phyloP scores from a whole-genome alignment of 2,888 invertebrate genomes.

The Conistra vaccinii region DNA sequence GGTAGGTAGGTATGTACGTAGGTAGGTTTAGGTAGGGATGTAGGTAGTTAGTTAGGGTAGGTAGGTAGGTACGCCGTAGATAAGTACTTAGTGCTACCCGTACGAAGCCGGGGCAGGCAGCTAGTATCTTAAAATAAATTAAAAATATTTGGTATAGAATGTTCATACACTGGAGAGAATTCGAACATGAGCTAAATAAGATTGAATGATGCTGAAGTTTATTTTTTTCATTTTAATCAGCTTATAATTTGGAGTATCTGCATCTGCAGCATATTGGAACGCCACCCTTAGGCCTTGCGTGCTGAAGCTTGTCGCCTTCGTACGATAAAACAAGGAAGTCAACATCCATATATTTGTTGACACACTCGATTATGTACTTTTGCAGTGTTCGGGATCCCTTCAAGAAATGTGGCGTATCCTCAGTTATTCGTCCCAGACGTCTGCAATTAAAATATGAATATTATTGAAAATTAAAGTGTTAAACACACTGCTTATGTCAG shows the following conservation, averaged over 20 bases:
- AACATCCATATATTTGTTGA: not conserved
- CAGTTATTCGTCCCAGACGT: not conserved
- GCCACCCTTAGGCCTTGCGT: conserved; percentile 6
- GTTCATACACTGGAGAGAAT: not conserved
- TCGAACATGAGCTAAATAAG: no score
- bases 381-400: not conserved
- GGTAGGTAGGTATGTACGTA: no score
- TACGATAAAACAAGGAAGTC: not conserved
- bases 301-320: not conserved
- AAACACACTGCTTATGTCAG: not conserved
- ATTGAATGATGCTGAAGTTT: not conserved
- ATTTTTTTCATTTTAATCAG: not conserved
- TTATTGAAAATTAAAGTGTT: not conserved
- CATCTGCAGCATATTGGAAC: conserved; percentile 21
- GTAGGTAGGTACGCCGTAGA: no score
- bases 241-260: not conserved
- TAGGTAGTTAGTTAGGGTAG: no score
- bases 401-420: not conserved
- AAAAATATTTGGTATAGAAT: not conserved
- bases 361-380: conserved; percentile 2
- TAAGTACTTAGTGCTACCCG: no score
- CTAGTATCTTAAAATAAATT: no score
- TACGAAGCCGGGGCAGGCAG: no score
- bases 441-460: no score
- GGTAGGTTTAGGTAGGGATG: no score